These are phyloP conservation scores for Papilio xuthus DNA, from an alignment of 1,140 invertebrate species.

Conservation along the genomic window DNA sequence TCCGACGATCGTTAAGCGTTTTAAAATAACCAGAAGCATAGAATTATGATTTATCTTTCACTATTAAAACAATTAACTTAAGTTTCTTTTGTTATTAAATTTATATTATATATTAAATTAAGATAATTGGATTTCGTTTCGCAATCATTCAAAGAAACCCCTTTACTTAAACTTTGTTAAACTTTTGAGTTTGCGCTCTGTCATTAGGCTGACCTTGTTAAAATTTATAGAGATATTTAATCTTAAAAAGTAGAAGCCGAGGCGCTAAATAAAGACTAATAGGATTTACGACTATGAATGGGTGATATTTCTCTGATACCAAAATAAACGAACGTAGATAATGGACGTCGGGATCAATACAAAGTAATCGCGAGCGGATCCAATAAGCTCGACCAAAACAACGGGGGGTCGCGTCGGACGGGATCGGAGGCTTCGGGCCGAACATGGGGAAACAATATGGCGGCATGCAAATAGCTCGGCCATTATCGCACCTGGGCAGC, in stretches of 20 bases:
- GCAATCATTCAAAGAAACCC: neutral
- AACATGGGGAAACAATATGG: slow-evolving; percentile 80
- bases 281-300: slow-evolving; percentile 64
- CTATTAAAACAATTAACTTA: neutral
- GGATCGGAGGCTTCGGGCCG: slow-evolving; percentile 65
- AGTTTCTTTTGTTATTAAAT: slow-evolving; percentile 55
- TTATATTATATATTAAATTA: slow-evolving; percentile 55
- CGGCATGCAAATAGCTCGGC: slow-evolving; percentile 80
- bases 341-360: slow-evolving; percentile 80
- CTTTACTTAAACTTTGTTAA: slow-evolving; percentile 24
- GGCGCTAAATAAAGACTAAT: slow-evolving; percentile 45
- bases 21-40: neutral
- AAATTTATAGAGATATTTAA: slow-evolving; percentile 17
- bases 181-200: neutral
- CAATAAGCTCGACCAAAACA: slow-evolving; percentile 79
- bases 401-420: slow-evolving; percentile 72
- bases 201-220: slow-evolving; percentile 24
- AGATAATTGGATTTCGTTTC: slow-evolving; percentile 56
- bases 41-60: neutral
- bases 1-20: neutral
- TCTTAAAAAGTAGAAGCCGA: slow-evolving; percentile 8
- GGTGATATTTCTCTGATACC: slow-evolving; percentile 72
- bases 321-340: slow-evolving; percentile 80
- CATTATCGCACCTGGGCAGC: slow-evolving; percentile 80
- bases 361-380: slow-evolving; percentile 79